phyloP scores from a whole-genome alignment of 2,113 vertebrate genomes.

The Rhodinocichla rosea region DNA sequence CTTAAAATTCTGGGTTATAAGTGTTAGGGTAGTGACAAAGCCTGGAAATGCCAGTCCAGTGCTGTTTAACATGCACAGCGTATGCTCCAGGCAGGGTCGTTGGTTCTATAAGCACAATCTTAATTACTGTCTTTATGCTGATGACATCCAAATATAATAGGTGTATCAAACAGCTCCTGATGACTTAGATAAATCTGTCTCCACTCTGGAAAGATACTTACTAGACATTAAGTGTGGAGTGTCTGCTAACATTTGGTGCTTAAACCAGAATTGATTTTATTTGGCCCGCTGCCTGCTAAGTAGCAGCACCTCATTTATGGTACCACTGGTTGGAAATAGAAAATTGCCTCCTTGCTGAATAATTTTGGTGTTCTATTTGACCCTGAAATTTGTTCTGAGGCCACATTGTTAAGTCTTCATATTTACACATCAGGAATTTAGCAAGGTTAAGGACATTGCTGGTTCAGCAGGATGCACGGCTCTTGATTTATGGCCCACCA shows the following conservation, averaged over 20 bases:
- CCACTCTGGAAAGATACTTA: not conserved
- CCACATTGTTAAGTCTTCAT: not conserved
- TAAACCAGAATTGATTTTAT: not conserved
- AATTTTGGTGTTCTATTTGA: not conserved
- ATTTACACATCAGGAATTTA: constrained; percentile 17
- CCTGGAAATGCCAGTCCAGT: not conserved
- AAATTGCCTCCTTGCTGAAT: not conserved
- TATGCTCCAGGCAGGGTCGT: not conserved
- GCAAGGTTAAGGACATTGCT: constrained; percentile 40
- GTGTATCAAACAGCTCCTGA: not conserved
- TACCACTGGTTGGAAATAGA: not conserved
- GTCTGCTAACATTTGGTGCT: not conserved
- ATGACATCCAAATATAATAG: constrained; percentile 21
- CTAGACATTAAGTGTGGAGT: not conserved
- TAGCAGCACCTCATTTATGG: not conserved
- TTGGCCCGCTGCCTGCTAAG: constrained; percentile 1
- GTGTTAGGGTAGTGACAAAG: not conserved
- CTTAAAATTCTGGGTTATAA: not conserved
- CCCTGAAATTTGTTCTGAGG: constrained; percentile 3
- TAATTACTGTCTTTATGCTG: constrained; percentile 38
- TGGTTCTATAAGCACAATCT: not conserved
- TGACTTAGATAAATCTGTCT: constrained; percentile 2
- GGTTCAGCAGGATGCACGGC: not conserved
- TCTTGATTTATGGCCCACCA: constrained; percentile 27
- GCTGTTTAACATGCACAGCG: not conserved